Base-by-base conservation (phyloP, 2,797 vertebrate genomes). In the Helarctos malayanus region DNA sequence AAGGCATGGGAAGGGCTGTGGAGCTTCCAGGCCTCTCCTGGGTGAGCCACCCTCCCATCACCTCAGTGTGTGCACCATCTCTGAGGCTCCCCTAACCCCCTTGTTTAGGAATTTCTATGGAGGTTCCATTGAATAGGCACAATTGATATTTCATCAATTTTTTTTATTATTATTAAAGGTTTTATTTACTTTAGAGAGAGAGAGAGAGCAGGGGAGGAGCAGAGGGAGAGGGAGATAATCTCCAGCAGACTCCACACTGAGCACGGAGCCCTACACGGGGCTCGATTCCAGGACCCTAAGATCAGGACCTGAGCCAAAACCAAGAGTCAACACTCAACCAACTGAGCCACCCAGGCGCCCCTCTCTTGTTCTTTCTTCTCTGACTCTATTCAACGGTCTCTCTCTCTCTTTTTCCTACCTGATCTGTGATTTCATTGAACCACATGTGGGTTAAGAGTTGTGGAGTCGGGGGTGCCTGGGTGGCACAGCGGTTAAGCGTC, bases 341-440 rank as follows among this genome's bases (percentile, higher is more conserved):
- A 16, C 15, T 11, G 61, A n/a, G 7, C 32, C n/a, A 35, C n/a
- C n/a, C 65, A 68, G 65, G 18, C 3, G 18, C 54, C 47, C 61
- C 54, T 88, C 32, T 76, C 63, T 87, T 45, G 13, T 79, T 84
- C 76, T 88, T 92, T 91, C 68, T 94, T 86, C 45, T 71, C 71
- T 49, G 83, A 7, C 12, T 89, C 12, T 87, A 61, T 61, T 47
- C 23, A 87, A 21, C 45, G 29, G 18, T 32, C 9, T 57, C 35
- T n/a, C 25, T 41, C 6, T 56, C 35, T 78, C 8, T 68, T 13
- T 69, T 52, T 35, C 61, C 78, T 86, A 25, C 47, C 27, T 61
- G 35, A 35, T 75, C 35, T 11, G 23, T 41, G 45, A 47, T 90
- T 96, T 96, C 23, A 68, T 0, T 56, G 71, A 84, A 15, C 78